Percentiles rank a stretch among this genome's conserved stretches.
Evolutionary conservation across 2,113 vertebrate species (phyloP).

Genomic region (Egretta garzetta): DNA sequence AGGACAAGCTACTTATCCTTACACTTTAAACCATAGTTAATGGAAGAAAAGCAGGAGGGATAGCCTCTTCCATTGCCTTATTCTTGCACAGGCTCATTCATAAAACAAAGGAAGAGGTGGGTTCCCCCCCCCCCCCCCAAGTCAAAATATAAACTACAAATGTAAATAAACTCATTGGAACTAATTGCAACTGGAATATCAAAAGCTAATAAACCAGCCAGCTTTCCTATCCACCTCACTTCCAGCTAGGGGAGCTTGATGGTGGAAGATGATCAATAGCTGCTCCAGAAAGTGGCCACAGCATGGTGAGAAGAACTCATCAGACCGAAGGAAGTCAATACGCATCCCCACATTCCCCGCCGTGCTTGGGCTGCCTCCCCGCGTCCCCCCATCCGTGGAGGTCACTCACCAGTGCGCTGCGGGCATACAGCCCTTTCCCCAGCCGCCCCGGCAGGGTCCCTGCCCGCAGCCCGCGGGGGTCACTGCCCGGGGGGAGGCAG

Average conservation of each 20-base stretch:
- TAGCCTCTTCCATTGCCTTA: background rate
- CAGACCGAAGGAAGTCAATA: background rate
- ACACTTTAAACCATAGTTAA: background rate
- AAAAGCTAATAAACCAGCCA: background rate
- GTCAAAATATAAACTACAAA: background rate
- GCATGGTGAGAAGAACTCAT: background rate
- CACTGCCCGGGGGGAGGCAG: background rate
- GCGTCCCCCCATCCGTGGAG: too few species aligned
- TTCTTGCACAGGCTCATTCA: background rate
- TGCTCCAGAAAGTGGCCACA: background rate
- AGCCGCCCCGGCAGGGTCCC: background rate
- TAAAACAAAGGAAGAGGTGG: background rate
- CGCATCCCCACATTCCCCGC: rapidly evolving
- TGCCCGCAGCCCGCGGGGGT: too few species aligned
- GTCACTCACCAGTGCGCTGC: background rate
- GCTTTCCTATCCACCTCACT: background rate
- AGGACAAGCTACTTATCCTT: background rate
- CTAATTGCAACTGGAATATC: background rate
- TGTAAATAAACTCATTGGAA: background rate
- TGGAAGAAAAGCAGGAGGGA: background rate
- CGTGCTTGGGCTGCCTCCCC: too few species aligned
- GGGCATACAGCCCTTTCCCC: background rate
- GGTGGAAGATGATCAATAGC: background rate
- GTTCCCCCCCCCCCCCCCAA: background rate
- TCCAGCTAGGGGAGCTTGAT: background rate